Evolutionary conservation across 2,888 invertebrate species (phyloP).

Genomic region (Mongoloraphidia duomilia): DNA sequence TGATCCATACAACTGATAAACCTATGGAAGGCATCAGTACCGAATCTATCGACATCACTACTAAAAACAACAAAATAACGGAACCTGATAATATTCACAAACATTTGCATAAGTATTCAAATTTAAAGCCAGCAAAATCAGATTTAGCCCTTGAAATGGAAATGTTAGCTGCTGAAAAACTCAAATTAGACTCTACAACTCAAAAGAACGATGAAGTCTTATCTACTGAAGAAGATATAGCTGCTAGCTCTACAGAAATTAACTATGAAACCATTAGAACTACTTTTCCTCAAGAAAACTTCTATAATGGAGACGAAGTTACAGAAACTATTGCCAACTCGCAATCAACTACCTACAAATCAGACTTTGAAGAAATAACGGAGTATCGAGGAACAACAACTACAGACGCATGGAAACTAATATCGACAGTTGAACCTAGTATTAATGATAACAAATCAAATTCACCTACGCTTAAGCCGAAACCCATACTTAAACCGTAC

Average conservation of each 20-base stretch:
- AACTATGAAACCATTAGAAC: not conserved
- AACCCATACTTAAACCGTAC: too few relatives aligned
- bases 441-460: too few relatives aligned
- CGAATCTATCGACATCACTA: not conserved
- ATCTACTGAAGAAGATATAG: slow-evolving; percentile 29
- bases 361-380: too few relatives aligned
- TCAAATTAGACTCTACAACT: slow-evolving; percentile 6
- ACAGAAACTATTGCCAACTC: too few relatives aligned
- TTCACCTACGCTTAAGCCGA: too few relatives aligned
- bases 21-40: slow-evolving; percentile 1
- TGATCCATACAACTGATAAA: too few relatives aligned
- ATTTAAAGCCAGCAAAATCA: slow-evolving; percentile 17
- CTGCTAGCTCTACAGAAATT: slow-evolving; percentile 22
- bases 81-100: too few relatives aligned
- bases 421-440: slow-evolving; percentile 5
- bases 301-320: not conserved
- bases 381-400: not conserved
- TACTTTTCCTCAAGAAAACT: not conserved
- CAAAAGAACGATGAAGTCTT: slow-evolving; percentile 4
- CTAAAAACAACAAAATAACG: not conserved
- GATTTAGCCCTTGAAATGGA: slow-evolving; percentile 18
- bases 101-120: too few relatives aligned
- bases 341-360: too few relatives aligned
- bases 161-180: slow-evolving; percentile 1
- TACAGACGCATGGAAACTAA: slow-evolving; percentile 6